Evolutionary conservation across 1,140 invertebrate species (phyloP).

Genomic region (Hycleus phaleratus): DNA sequence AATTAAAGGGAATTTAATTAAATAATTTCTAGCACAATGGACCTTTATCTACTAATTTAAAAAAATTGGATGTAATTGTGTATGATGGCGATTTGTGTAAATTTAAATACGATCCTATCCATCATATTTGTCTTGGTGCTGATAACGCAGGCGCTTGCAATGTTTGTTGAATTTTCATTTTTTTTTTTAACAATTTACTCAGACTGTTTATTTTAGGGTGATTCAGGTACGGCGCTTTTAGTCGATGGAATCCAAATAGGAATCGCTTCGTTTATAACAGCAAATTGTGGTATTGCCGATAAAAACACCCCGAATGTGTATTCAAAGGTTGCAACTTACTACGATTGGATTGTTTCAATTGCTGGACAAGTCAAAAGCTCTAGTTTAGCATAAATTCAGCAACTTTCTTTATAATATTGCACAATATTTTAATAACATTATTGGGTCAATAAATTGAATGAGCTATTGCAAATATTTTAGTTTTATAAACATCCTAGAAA

Average conservation of each 20-base stretch:
- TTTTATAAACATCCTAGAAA: too few relatives aligned
- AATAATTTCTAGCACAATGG: constrained; percentile 14
- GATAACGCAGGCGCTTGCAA: constrained; percentile 17
- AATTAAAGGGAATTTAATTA: neutral
- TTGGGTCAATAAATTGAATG: too few relatives aligned
- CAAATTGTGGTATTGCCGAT: constrained; percentile 16
- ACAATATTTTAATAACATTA: too few relatives aligned
- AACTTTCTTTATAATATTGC: too few relatives aligned
- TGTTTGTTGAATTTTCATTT: constrained; percentile 6
- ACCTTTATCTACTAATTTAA: constrained; percentile 9
- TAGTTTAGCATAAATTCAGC: too few relatives aligned
- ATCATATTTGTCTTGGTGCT: constrained; percentile 22
- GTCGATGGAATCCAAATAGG: constrained; percentile 16
- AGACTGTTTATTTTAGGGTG: constrained; percentile 12
- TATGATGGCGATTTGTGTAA: constrained; percentile 15
- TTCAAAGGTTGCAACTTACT: constrained; percentile 15
- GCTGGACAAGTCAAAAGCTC: too few relatives aligned
- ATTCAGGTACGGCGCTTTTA: constrained; percentile 21
- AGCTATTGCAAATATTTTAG: too few relatives aligned
- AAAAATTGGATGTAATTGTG: constrained; percentile 18
- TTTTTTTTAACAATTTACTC: neutral
- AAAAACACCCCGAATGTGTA: constrained; percentile 20
- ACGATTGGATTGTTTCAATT: constrained; percentile 12
- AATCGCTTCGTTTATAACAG: constrained; percentile 22
- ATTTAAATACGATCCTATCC: constrained; percentile 2